A percentile compares a stretch with the other conserved stretches of the same genome.
Evolutionary conservation across 2,888 invertebrate species (phyloP).

Genomic region (Baronia brevicornis): DNA sequence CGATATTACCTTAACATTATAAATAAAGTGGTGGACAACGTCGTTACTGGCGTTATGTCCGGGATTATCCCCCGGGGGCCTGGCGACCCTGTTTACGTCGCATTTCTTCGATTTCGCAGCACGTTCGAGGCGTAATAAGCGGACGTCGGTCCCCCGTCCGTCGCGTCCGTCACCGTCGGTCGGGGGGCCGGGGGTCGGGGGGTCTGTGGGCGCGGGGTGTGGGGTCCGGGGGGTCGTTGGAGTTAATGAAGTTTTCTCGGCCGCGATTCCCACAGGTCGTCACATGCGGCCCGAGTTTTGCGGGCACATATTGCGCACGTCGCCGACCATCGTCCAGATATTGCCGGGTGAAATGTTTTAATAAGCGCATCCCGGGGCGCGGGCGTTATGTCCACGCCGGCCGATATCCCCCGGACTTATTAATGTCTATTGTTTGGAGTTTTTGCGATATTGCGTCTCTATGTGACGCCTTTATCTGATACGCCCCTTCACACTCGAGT

Average conservation of each 20-base stretch:
- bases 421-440: slow-evolving; percentile 73
- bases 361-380: slow-evolving; percentile 67
- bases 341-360: slow-evolving; percentile 72
- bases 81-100: slow-evolving; percentile 45
- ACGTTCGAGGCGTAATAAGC: slow-evolving; percentile 73
- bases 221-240: slow-evolving; percentile 48
- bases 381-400: slow-evolving; percentile 40
- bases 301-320: slow-evolving; percentile 70
- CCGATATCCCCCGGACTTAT: slow-evolving; percentile 56
- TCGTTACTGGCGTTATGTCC: slow-evolving; percentile 3
- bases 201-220: slow-evolving; percentile 23
- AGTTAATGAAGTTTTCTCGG: slow-evolving; percentile 76
- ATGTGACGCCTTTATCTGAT: slow-evolving; percentile 34
- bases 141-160: slow-evolving; percentile 58
- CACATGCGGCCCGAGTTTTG: slow-evolving; percentile 69
- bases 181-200: slow-evolving; percentile 10
- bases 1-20: background rate
- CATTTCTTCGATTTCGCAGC: slow-evolving; percentile 75
- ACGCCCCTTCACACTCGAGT: slow-evolving; percentile 22
- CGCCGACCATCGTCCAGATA: slow-evolving; percentile 55
- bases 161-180: slow-evolving; percentile 37
- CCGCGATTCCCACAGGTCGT: slow-evolving; percentile 75
- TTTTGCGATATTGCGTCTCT: slow-evolving; percentile 61
- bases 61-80: slow-evolving; percentile 1
- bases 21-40: background rate